These are phyloP conservation scores for Pterois miles DNA, from an alignment of 2,797 vertebrate species.

Conservation along the genomic window DNA sequence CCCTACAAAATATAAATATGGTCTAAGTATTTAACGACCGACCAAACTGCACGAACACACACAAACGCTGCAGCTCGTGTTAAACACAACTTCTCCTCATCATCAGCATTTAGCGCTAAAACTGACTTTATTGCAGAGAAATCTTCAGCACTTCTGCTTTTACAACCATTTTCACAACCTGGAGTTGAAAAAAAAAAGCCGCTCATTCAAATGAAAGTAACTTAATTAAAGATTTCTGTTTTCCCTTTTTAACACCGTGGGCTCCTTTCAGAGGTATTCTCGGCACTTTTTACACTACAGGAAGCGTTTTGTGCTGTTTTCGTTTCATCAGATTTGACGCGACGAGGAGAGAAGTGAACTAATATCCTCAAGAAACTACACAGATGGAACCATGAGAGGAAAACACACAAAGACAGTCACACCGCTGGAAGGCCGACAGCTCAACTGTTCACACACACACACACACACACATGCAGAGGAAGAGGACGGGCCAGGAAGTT, in stretches of 20 bases:
- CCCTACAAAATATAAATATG: neutral
- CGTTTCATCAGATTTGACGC: too few species aligned
- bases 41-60: neutral
- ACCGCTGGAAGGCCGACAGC: neutral
- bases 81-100: too few species aligned
- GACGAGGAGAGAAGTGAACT: too few species aligned
- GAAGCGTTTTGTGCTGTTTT: too few species aligned
- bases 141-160: neutral
- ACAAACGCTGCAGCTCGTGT: neutral
- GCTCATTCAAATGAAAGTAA: neutral
- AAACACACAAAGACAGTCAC: neutral
- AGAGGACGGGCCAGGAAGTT: constrained; percentile 44
- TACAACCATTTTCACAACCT: neutral
- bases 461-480: constrained; percentile 21
- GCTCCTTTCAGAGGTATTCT: neutral
- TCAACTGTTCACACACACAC: constrained; percentile 9
- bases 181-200: neutral
- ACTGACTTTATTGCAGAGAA: too few species aligned
- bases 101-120: too few species aligned
- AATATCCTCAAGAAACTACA: neutral
- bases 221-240: too few species aligned
- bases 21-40: too few species aligned
- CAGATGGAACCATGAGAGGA: too few species aligned
- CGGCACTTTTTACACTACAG: neutral
- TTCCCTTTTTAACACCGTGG: neutral